phyloP scores from a whole-genome alignment of 2,797 vertebrate genomes.

The Hemibagrus guttatus region DNA sequence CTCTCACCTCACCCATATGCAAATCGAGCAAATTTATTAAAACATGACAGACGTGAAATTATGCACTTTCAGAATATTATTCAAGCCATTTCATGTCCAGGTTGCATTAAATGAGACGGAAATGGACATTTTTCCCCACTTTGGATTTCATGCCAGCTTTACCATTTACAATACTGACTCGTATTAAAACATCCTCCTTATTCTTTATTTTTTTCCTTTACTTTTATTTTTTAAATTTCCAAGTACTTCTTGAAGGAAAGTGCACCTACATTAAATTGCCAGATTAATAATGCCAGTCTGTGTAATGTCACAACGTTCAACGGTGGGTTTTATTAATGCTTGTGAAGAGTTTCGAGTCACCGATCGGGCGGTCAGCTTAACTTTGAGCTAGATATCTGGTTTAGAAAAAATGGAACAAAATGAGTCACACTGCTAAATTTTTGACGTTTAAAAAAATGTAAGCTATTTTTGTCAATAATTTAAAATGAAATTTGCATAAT shows the following conservation, averaged over 20 bases:
- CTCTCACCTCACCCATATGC: slow-evolving; percentile 23
- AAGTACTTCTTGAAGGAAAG: not conserved
- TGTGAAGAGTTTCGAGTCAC: not conserved
- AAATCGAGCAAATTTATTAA: slow-evolving; percentile 27
- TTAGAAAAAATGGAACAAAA: not conserved
- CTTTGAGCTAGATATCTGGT: not conserved
- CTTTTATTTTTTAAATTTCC: not conserved
- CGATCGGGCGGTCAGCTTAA: not conserved
- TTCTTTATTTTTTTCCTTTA: not conserved
- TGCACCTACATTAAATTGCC: not conserved
- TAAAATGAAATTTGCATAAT: too few relatives aligned
- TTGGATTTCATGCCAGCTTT: not conserved
- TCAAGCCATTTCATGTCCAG: slow-evolving; percentile 11
- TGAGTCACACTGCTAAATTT: not conserved
- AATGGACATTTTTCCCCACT: not conserved
- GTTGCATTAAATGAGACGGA: slow-evolving; percentile 26
- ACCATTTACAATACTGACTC: not conserved
- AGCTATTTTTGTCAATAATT: too few relatives aligned
- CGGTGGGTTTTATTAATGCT: not conserved
- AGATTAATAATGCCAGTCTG: not conserved
- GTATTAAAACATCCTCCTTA: not conserved
- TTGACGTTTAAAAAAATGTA: too few relatives aligned
- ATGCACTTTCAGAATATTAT: slow-evolving; percentile 23
- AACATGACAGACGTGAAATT: slow-evolving; percentile 36
- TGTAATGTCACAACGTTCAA: not conserved